These are phyloP conservation scores for Crenuchus spilurus DNA, from an alignment of 2,797 vertebrate species.

Conservation along the genomic window DNA sequence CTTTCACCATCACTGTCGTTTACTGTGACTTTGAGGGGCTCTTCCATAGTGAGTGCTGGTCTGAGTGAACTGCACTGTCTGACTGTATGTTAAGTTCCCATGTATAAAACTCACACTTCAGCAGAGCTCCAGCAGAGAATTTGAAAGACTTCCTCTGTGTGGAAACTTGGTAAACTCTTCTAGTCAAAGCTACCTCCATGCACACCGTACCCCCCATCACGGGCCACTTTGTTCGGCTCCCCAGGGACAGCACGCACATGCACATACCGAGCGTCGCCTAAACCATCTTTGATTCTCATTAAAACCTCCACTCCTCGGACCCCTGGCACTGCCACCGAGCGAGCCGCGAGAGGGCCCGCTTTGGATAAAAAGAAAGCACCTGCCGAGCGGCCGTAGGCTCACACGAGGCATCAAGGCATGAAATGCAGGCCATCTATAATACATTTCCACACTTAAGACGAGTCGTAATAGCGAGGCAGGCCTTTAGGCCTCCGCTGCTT, in stretches of 20 bases:
- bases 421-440: slow-evolving; percentile 58
- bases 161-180: slow-evolving; percentile 44
- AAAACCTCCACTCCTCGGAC: slow-evolving; percentile 68
- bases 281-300: slow-evolving; percentile 70
- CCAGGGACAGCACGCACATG: slow-evolving; percentile 56
- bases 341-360: slow-evolving; percentile 52
- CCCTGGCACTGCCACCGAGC: slow-evolving; percentile 64
- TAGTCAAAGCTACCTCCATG: slow-evolving; percentile 54
- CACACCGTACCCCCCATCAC: slow-evolving; percentile 57
- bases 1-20: no score
- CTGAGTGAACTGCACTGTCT: slow-evolving; percentile 16
- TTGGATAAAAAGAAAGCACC: slow-evolving; percentile 80
- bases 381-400: slow-evolving; percentile 70
- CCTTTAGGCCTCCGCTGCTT: slow-evolving; percentile 37
- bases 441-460: slow-evolving; percentile 55
- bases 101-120: slow-evolving; percentile 6
- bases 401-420: slow-evolving; percentile 22
- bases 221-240: slow-evolving; percentile 67
- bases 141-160: slow-evolving; percentile 30
- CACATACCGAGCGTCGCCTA: background rate
- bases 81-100: slow-evolving; percentile 18
- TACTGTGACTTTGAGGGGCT: no score
- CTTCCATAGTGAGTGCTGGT: background rate
- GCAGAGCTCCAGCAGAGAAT: slow-evolving; percentile 20
- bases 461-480: slow-evolving; percentile 42